phyloP scores from a whole-genome alignment of 2,113 vertebrate species.

The Hydrochoerus hydrochaeris region DNA sequence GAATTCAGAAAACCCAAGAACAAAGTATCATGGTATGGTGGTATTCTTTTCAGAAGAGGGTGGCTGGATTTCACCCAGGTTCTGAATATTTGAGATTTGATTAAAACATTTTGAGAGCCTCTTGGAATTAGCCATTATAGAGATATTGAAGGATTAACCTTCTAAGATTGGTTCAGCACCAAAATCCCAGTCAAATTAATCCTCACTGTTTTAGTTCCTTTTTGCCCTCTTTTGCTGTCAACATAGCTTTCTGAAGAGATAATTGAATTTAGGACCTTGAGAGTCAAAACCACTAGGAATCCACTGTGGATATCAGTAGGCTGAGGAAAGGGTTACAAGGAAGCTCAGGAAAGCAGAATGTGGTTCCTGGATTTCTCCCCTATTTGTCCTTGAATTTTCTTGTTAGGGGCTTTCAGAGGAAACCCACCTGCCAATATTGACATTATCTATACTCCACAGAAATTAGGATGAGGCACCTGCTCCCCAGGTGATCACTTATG shows the following conservation, averaged over 20 bases:
- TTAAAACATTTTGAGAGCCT: constrained; percentile 14
- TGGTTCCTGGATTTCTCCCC: background rate
- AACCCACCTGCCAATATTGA: background rate
- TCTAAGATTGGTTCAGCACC: constrained; percentile 42
- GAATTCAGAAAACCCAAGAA: constrained; percentile 40
- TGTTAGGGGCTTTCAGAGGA: background rate
- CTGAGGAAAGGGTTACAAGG: constrained; percentile 20
- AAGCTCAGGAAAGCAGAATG: background rate
- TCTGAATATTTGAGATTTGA: constrained; percentile 23
- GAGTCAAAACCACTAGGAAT: background rate
- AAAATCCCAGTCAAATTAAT: constrained; percentile 27
- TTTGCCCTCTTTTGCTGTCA: constrained; percentile 26
- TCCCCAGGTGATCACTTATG: background rate
- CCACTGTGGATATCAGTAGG: background rate
- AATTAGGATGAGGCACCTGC: background rate
- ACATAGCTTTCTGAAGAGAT: constrained; percentile 31
- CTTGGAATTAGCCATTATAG: constrained; percentile 18
- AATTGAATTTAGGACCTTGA: constrained; percentile 31
- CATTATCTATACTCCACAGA: constrained; percentile 18
- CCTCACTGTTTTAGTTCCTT: constrained; percentile 14
- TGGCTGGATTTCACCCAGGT: constrained; percentile 10
- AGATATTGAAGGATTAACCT: constrained; percentile 23
- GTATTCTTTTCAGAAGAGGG: background rate
- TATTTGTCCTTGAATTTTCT: constrained; percentile 15
- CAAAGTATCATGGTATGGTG: background rate